phyloP scores from a whole-genome alignment of 2,888 invertebrate genomes.

The Drosophila prostipennis region DNA sequence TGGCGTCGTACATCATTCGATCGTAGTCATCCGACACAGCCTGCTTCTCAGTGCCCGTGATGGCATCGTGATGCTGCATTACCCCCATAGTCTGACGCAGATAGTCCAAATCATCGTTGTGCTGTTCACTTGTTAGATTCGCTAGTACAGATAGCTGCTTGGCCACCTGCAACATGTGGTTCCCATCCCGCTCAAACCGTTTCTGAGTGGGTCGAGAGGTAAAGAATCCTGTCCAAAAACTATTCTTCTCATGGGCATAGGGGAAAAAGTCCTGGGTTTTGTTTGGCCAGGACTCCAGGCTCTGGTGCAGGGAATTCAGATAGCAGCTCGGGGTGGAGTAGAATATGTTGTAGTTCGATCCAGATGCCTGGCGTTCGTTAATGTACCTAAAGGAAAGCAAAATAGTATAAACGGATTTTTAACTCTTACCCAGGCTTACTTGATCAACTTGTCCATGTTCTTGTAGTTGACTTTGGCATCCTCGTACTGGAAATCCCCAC shows the following conservation, averaged over 20 bases:
- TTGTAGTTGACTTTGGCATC: slow-evolving; percentile 90
- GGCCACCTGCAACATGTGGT: slow-evolving; percentile 89
- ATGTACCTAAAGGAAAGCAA: slow-evolving; percentile 66
- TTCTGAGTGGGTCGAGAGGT: slow-evolving; percentile 93
- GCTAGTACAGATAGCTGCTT: slow-evolving; percentile 90
- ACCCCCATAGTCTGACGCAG: slow-evolving; percentile 87
- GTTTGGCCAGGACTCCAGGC: slow-evolving; percentile 86
- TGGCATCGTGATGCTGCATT: slow-evolving; percentile 95
- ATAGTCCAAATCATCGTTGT: slow-evolving; percentile 60
- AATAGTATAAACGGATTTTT: too few species aligned
- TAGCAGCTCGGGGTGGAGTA: slow-evolving; percentile 96
- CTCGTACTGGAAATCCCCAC: slow-evolving; percentile 95
- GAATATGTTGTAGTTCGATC: slow-evolving; percentile 89
- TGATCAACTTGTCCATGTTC: slow-evolving; percentile 95
- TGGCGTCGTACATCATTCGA: slow-evolving; percentile 89
- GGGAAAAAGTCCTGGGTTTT: slow-evolving; percentile 96
- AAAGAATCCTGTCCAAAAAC: slow-evolving; percentile 97
- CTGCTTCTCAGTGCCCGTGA: slow-evolving; percentile 95
- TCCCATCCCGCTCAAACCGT: slow-evolving; percentile 90
- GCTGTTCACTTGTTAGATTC: slow-evolving; percentile 80
- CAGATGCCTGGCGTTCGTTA: slow-evolving; percentile 84
- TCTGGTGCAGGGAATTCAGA: slow-evolving; percentile 88
- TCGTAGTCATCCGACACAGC: slow-evolving; percentile 95
- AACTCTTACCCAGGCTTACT: slow-evolving; percentile 84
- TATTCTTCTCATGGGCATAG: slow-evolving; percentile 92